These are phyloP conservation scores for Formicarius rufipectus DNA, from an alignment of 2,113 vertebrate species.

Conservation along the genomic window DNA sequence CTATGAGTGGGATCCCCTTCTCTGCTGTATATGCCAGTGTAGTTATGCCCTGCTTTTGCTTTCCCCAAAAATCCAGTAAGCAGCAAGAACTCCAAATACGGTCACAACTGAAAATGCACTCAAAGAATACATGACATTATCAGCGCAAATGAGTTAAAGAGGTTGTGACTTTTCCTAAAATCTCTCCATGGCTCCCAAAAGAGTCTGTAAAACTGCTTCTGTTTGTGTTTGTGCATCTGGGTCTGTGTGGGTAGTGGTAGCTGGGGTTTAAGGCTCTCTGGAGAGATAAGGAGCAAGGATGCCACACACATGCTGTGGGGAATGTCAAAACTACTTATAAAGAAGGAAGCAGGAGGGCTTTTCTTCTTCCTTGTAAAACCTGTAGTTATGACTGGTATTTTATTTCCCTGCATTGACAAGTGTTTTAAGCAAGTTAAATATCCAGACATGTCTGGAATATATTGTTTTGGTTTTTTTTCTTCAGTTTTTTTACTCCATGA, in stretches of 20 bases:
- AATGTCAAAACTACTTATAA: background rate
- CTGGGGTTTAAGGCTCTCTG: background rate
- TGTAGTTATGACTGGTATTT: background rate
- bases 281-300: conserved; percentile 4
- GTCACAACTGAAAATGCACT: background rate
- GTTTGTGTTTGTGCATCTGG: background rate
- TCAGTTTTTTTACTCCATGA: background rate
- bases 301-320: background rate
- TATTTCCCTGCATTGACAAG: background rate
- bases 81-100: background rate
- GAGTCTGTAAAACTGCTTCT: background rate
- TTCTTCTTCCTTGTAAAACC: background rate
- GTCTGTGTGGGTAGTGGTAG: background rate
- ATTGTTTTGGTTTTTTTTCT: background rate
- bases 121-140: background rate
- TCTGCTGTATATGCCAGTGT: background rate
- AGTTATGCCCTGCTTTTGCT: background rate
- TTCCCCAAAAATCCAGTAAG: background rate
- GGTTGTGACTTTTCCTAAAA: background rate
- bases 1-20: background rate
- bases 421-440: conserved; percentile 4
- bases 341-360: background rate
- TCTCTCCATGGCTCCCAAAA: background rate
- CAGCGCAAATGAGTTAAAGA: background rate
- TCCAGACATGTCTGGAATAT: background rate